phyloP scores from a whole-genome alignment of 2,113 vertebrate species.

The Heptranchias perlo region DNA sequence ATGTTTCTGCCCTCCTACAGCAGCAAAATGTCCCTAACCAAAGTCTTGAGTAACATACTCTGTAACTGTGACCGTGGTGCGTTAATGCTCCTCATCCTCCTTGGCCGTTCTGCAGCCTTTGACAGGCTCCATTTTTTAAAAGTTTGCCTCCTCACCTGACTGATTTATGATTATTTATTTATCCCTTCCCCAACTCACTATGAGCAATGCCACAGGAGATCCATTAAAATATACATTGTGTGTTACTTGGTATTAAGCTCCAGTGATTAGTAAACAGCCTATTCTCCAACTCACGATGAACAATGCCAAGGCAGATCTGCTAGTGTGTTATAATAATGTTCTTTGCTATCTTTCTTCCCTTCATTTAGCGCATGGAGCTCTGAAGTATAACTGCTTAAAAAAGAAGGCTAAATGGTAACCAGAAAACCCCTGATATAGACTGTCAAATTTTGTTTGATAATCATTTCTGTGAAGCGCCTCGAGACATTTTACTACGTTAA shows the following conservation, averaged over 20 bases:
- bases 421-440: not conserved
- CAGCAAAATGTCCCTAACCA: not conserved
- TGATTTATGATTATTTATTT: not conserved
- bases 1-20: not conserved
- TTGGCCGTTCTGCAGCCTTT: not conserved
- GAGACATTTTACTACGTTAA: no score
- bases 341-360: no score
- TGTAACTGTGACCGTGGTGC: not conserved
- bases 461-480: no score
- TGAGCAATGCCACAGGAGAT: not conserved
- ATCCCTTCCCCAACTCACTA: not conserved
- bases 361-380: not conserved
- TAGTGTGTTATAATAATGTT: no score
- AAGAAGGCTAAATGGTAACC: not conserved
- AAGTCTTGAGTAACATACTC: not conserved
- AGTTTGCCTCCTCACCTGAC: not conserved
- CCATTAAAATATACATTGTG: not conserved
- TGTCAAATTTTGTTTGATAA: no score
- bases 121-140: not conserved
- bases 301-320: no score
- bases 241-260: not conserved
- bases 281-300: no score
- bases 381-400: not conserved
- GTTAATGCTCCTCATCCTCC: not conserved
- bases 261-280: not conserved